These are phyloP conservation scores for Cossypha niveicapilla DNA, from an alignment of 2,797 vertebrate species.

Conservation along the genomic window DNA sequence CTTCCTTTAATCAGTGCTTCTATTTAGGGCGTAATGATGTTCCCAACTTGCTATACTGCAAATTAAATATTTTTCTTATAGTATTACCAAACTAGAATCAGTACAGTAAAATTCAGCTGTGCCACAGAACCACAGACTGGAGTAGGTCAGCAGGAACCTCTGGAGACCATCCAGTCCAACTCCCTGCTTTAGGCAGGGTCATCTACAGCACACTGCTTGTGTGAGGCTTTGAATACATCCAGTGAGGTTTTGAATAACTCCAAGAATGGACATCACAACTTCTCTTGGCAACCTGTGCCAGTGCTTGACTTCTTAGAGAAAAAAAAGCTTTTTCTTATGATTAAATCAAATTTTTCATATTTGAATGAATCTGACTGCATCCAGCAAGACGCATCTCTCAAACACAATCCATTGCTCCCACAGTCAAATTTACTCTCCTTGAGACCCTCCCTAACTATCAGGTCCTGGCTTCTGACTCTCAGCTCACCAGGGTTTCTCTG, in stretches of 20 bases:
- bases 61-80: not conserved
- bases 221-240: too few species aligned
- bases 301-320: not conserved
- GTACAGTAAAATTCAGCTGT: not conserved
- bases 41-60: not conserved
- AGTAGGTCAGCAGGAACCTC: not conserved
- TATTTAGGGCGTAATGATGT: not conserved
- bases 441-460: too few species aligned
- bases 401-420: too few species aligned
- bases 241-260: not conserved
- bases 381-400: too few species aligned
- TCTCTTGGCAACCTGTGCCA: not conserved
- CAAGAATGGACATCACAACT: not conserved
- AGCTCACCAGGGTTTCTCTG: not conserved
- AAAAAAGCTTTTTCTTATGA: not conserved
- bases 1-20: slow-evolving; percentile 1
- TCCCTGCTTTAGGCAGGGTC: not conserved
- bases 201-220: not conserved
- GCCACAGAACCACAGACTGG: not conserved
- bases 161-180: not conserved
- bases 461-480: not conserved
- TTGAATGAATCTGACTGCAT: too few species aligned
- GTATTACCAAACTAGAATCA: not conserved
- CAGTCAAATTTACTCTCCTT: too few species aligned
- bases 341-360: not conserved